Evolutionary conservation across 2,113 vertebrate species (phyloP).

Genomic region (Porphyrio hochstetteri): DNA sequence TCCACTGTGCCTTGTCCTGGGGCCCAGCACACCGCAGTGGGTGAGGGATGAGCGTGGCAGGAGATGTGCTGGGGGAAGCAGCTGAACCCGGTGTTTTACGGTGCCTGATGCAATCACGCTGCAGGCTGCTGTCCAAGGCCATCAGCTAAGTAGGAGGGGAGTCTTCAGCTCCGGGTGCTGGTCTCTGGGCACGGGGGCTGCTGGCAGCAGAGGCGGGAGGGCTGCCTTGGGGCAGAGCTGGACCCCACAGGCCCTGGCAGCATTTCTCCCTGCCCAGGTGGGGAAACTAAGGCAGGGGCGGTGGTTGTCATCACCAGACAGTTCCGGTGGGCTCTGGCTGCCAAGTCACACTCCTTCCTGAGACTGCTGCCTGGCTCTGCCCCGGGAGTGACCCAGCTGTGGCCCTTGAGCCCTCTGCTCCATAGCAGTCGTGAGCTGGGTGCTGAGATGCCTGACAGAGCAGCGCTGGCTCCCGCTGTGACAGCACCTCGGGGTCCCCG

Average conservation of each 20-base stretch:
- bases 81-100: background rate
- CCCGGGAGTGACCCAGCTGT: background rate
- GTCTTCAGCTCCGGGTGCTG: rapidly evolving
- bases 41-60: background rate
- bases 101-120: rapidly evolving
- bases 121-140: background rate
- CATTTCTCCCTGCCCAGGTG: background rate
- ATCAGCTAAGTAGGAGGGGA: rapidly evolving
- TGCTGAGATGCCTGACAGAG: background rate
- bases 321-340: background rate
- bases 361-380: background rate
- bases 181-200: rapidly evolving
- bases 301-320: background rate
- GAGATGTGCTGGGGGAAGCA: rapidly evolving
- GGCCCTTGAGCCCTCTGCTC: background rate
- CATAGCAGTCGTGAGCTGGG: background rate
- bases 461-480: background rate
- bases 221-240: background rate
- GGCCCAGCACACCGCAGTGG: background rate
- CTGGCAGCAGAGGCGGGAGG: rapidly evolving
- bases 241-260: background rate
- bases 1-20: background rate
- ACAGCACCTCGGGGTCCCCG: background rate
- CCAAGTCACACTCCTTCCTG: rapidly evolving
- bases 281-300: background rate